Evolutionary conservation across 1,140 invertebrate genomes (phyloP).

Genomic region (Drosophila asahinai): DNA sequence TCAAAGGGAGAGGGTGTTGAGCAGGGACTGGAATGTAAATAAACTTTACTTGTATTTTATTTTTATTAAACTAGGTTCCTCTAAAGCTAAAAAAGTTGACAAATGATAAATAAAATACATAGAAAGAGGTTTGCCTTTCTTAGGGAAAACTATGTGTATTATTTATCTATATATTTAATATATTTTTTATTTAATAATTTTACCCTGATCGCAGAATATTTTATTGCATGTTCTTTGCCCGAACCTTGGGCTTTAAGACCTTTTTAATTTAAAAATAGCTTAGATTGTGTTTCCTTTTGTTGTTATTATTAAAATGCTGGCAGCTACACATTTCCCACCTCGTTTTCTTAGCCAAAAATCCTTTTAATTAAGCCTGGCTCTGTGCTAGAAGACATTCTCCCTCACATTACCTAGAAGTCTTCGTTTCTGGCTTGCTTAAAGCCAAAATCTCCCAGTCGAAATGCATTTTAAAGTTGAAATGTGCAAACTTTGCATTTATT

Average conservation of each 20-base stretch:
- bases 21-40: too few relatives aligned
- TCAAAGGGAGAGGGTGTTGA: too few relatives aligned
- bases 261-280: background rate
- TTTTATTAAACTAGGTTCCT: too few relatives aligned
- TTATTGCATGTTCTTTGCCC: background rate
- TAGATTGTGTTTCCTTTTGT: background rate
- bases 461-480: slow-evolving; percentile 35
- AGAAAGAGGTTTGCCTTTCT: too few relatives aligned
- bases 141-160: too few relatives aligned
- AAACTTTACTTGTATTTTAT: too few relatives aligned
- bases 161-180: background rate
- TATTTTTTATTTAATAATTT: background rate
- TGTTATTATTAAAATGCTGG: background rate
- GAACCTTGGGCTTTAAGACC: background rate
- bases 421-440: background rate
- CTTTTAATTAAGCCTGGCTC: slow-evolving; percentile 10
- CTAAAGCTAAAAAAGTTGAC: too few relatives aligned
- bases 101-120: too few relatives aligned
- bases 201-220: too few relatives aligned
- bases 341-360: background rate
- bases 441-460: background rate
- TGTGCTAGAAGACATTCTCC: background rate
- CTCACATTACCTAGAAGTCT: background rate
- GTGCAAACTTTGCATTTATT: slow-evolving; percentile 39
- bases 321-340: background rate